Percentiles rank a stretch among this genome's conserved stretches.
phyloP scores from a whole-genome alignment of 2,797 vertebrate genomes.

The Betta splendens region DNA sequence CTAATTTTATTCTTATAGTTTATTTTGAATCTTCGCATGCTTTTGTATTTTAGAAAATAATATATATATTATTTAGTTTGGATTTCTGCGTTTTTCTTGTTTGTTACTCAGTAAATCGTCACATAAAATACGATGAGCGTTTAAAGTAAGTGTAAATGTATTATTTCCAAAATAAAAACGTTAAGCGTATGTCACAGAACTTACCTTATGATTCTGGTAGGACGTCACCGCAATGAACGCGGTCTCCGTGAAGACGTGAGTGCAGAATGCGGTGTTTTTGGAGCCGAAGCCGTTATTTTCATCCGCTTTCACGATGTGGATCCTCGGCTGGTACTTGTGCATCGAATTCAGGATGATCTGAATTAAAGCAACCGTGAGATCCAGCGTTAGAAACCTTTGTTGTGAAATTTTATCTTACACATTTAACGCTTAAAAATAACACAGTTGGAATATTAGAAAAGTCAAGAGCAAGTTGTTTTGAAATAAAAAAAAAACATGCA shows the following conservation, averaged over 20 bases:
- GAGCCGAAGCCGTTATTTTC: constrained; percentile 99
- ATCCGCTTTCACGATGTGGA: constrained; percentile 98
- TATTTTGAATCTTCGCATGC: neutral
- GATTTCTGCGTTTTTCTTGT: neutral
- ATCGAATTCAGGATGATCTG: constrained; percentile 99
- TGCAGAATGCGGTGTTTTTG: constrained; percentile 98
- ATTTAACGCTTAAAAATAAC: no score
- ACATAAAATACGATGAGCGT: neutral
- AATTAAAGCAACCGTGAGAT: constrained; percentile 12
- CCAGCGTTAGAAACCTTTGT: neutral
- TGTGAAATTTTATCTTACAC: no score
- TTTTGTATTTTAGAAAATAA: neutral
- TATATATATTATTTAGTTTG: neutral
- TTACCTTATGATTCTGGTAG: constrained; percentile 98
- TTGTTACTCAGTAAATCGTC: neutral
- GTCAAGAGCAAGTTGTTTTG: neutral
- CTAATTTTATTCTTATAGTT: neutral
- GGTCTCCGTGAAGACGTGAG: constrained; percentile 95
- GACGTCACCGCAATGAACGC: constrained; percentile 98
- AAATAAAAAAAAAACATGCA: no score
- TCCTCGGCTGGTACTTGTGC: constrained; percentile 98
- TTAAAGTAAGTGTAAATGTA: neutral
- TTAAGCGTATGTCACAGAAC: neutral
- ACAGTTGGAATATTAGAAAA: neutral
- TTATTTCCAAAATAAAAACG: neutral